These are phyloP conservation scores for Leucoptera coffeella DNA, from an alignment of 2,888 invertebrate species.

Conservation along the genomic window DNA sequence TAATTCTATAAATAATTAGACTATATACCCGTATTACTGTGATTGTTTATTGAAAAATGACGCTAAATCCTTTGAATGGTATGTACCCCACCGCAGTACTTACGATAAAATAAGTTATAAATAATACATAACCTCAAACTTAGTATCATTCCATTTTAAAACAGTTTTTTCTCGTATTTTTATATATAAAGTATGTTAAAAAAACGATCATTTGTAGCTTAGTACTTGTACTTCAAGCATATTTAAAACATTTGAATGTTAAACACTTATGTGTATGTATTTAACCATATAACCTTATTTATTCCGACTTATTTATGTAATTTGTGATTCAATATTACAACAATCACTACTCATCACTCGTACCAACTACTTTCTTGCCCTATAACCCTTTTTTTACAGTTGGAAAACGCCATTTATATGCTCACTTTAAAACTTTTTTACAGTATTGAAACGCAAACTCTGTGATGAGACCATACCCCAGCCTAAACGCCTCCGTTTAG, in stretches of 20 bases:
- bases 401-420: no score
- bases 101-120: background rate
- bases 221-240: no score
- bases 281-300: no score
- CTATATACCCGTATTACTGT: background rate
- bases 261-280: no score
- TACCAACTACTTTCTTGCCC: background rate
- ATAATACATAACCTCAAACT: conserved; percentile 2
- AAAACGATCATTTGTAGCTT: background rate
- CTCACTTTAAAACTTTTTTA: no score
- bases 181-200: background rate
- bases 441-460: conserved; percentile 41
- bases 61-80: conserved; percentile 33
- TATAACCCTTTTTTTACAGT: background rate
- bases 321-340: no score
- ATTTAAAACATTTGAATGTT: no score
- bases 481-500: conserved; percentile 45
- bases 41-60: conserved; percentile 18
- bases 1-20: background rate
- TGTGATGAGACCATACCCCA: conserved; percentile 29
- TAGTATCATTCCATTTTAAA: background rate
- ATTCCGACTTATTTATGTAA: no score
- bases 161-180: background rate
- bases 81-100: conserved; percentile 9
- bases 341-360: background rate